Evolutionary conservation across 2,113 vertebrate species (phyloP).

Genomic region (Numida meleagris): DNA sequence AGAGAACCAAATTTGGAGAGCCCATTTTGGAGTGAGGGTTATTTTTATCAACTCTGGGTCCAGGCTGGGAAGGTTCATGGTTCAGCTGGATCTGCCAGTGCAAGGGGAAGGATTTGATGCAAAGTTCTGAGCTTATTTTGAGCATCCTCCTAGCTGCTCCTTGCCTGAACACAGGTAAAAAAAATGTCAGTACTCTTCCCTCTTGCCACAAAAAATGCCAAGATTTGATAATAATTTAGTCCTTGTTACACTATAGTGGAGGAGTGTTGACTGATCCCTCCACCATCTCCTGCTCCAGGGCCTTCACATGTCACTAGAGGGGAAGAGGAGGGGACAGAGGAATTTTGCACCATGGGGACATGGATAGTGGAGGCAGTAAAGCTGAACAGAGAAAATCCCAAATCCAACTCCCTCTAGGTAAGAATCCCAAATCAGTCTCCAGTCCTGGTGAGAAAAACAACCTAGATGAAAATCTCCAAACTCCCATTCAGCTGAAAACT

Average conservation of each 20-base stretch:
- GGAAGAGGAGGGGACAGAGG: not conserved
- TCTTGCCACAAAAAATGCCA: not conserved
- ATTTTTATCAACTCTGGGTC: not conserved
- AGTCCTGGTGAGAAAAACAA: not conserved
- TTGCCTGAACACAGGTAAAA: not conserved
- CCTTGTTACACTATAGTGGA: not conserved
- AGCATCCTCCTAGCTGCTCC: not conserved
- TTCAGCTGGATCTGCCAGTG: not conserved
- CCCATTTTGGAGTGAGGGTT: not conserved
- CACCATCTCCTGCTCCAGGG: not conserved
- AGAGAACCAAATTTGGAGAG: not conserved
- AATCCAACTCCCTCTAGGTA: not conserved
- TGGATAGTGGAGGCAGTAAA: too few species aligned
- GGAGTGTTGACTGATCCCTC: not conserved
- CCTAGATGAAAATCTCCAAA: not conserved
- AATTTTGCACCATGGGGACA: not conserved
- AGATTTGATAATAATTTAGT: not conserved
- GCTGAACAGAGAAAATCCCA: not conserved
- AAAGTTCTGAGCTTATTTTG: constrained; percentile 6
- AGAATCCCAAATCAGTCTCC: not conserved
- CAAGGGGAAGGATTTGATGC: not conserved
- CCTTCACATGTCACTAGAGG: not conserved
- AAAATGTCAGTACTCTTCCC: not conserved
- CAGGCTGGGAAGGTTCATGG: not conserved
- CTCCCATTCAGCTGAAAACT: not conserved